Base-by-base conservation (phyloP, 2,797 vertebrate species). In the Notamacropus eugenii region DNA sequence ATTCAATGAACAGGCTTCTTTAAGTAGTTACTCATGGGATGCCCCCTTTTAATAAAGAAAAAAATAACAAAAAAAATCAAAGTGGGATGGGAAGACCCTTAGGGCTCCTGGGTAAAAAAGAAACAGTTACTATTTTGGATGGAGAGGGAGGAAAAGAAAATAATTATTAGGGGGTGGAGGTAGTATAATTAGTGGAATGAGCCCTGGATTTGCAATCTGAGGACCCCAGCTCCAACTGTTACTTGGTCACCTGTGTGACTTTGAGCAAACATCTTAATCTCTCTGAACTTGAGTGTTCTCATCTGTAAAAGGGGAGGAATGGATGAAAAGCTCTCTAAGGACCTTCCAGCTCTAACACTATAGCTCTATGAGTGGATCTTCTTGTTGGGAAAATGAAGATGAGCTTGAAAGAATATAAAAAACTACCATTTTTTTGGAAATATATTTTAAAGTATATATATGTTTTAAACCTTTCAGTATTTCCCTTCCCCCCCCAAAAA, bases 331-430 rank as follows among this genome's bases (percentile, higher is more conserved):
- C 10, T 87, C 9, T 87, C 74, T 46, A 27, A 27, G 40, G 40
- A 46, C 34, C 62, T 62, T 62, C 31, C 59, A 62, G 31, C n/a
- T 50, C 74, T 50, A 50, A 27, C 19, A 3, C 22, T 10, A 3
- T 90, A 46, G 52, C 55, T 29, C 5, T 4, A 46, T n/a, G 58
- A 62, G 24, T 90, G 52, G 19, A 62, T 58, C 31, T 56, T 92
- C 90, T 46, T 95, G 11, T 54, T 62, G 90, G n/a, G 74, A 54
- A 96, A 95, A 56, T 54, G 91, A 93, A 93, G 10, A 55, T 3
- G 27, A 29, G 93, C 57, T 87, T 95, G 46, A 92, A 93, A 59
- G 8, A 74, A 57, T 52, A 34, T 27, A 92, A 74, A 91, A 56
- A 74, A 46, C 91, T 54, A 58, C 57, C 57, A 28, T 40, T 90